Base-by-base conservation (phyloP, 2,888 invertebrate genomes). In the Ormia ochracea region DNA sequence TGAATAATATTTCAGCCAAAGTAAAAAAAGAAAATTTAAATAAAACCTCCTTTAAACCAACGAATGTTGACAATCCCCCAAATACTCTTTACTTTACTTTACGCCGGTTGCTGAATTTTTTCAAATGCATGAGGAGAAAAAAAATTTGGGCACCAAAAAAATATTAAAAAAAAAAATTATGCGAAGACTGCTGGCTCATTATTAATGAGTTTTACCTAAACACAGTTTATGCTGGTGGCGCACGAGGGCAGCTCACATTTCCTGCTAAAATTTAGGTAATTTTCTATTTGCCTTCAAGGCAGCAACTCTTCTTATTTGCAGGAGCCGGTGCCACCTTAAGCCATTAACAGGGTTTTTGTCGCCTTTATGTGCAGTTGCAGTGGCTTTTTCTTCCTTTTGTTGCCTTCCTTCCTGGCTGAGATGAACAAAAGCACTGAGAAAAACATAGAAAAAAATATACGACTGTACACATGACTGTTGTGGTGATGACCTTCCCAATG, bases 401-500 rank as follows among this genome's bases (percentile, higher is more conserved):
- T 61, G 19, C 23, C 38, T 1, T 58, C 19, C 28, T 70, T 66
- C 23, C 33, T 76, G 68, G 43, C 63, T n/a, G 31, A 36, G n/a
- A n/a, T 3, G 12, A n/a, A 38, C n/a, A 41, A 17, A 41, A n/a
- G n/a, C n/a, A n/a, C n/a, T n/a, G n/a, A n/a, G n/a, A n/a, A 7
- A 41, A 17, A 5, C 2, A 38, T 2, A 38, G 14, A 56, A 56
- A 59, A 54, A 41, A 52, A 43, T 17, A 28, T 17, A 58, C 28
- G 36, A 56, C 69, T 73, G 70, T 65, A 41, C 69, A 68, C 72
- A 78, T 63, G 76, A 63, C 72, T 68, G 72, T 73, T 80, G 68
- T 63, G 79, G 76, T 81, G 80, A 78, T 81, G 78, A 82, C 82
- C 82, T 81, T 78, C 76, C 69, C 78, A 65, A 63, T 70, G 76